Evolutionary conservation across 1,140 invertebrate genomes (phyloP).

Genomic region (Drosophila nebulosa): DNA sequence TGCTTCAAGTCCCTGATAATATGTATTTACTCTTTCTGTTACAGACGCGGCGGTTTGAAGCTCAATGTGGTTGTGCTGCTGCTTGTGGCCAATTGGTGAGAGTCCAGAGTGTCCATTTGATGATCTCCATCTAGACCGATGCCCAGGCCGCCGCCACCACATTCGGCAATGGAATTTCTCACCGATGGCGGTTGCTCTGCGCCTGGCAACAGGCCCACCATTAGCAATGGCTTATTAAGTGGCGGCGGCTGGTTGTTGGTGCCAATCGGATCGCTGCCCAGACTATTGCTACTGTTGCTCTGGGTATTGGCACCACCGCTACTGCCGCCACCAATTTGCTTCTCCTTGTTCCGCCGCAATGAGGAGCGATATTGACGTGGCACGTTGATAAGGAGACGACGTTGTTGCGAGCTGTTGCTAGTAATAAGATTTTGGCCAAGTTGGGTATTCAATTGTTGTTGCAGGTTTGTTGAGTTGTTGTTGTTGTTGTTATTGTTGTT

Average conservation of each 20-base stretch:
- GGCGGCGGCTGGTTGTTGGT: conserved; percentile 17
- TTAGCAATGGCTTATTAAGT: conserved; percentile 56
- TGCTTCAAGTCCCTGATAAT: background rate
- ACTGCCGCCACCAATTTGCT: conserved; percentile 70
- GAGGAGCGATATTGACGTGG: conserved; percentile 86
- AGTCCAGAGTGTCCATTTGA: conserved; percentile 52
- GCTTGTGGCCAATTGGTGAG: conserved; percentile 8
- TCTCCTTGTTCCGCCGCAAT: conserved; percentile 87
- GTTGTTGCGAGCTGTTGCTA: conserved; percentile 62
- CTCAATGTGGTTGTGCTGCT: conserved; percentile 63
- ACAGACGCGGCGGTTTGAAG: conserved; percentile 69
- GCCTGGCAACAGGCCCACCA: conserved; percentile 62
- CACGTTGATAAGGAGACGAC: conserved; percentile 84
- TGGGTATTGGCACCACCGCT: conserved; percentile 36
- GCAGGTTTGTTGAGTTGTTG: background rate
- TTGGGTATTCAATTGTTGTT: background rate
- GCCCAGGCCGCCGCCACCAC: conserved; percentile 36
- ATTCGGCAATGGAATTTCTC: conserved; percentile 71
- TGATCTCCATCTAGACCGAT: conserved; percentile 5
- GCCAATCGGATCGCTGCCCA: conserved; percentile 40
- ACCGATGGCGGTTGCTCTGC: conserved; percentile 68
- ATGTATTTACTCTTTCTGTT: conserved; percentile 45
- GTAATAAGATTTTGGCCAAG: background rate
- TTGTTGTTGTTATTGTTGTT: conserved; percentile 70
- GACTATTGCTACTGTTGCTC: conserved; percentile 69